Conservation (phyloP, 2,113 vertebrate genomes). For the Tragelaphus buxtoni region DNA sequence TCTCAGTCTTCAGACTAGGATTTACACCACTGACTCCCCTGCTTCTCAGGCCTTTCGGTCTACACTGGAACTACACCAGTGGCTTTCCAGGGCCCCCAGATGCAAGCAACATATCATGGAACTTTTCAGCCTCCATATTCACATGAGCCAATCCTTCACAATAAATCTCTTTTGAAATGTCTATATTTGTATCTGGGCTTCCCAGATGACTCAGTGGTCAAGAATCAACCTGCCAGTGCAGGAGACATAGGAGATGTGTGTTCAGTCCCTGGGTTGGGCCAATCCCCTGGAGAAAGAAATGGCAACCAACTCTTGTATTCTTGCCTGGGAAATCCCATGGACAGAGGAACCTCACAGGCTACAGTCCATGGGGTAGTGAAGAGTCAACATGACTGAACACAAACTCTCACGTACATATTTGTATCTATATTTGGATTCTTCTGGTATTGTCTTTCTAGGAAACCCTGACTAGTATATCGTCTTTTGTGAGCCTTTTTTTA, state of each 20-base stretch:
- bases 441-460: background rate
- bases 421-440: background rate
- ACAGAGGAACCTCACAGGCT: background rate
- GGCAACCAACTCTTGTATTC: background rate
- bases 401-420: background rate
- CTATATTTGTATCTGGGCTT: background rate
- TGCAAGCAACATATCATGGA: background rate
- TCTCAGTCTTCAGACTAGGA: background rate
- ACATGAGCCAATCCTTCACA: background rate
- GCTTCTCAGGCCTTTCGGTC: background rate
- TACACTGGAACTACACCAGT: background rate
- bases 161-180: background rate
- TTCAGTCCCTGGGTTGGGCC: background rate
- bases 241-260: background rate
- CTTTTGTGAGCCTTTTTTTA: background rate
- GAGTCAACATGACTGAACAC: background rate
- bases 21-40: background rate
- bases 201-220: background rate
- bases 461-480: background rate
- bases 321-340: background rate
- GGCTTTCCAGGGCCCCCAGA: background rate
- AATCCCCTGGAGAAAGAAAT: background rate
- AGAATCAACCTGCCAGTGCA: background rate
- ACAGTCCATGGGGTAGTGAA: background rate
- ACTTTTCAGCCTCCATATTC: background rate